A percentile compares a stretch with the other conserved stretches of the same genome.
phyloP scores from a whole-genome alignment of 35 echinoderm and acorn worm species.

The Lytechinus pictus region DNA sequence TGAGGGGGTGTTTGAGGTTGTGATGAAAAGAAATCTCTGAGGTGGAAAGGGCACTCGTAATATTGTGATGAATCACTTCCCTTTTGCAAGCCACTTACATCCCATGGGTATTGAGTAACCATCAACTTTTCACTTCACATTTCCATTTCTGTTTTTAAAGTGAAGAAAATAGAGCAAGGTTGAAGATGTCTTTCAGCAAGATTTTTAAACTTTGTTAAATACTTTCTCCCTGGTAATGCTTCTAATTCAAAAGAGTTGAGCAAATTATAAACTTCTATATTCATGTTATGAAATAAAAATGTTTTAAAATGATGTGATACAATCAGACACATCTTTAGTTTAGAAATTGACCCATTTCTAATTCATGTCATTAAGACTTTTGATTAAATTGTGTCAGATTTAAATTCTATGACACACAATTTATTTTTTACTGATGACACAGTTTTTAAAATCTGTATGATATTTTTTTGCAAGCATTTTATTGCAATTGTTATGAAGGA shows the following conservation, averaged over 20 bases:
- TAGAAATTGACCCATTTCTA: not conserved
- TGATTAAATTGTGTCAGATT: too few relatives aligned
- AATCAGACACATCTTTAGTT: not conserved
- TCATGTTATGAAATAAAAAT: not conserved
- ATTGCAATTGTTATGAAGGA: too few relatives aligned
- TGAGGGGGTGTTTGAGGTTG: not conserved
- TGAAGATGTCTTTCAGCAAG: not conserved
- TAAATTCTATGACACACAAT: too few relatives aligned
- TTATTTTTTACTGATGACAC: too few relatives aligned
- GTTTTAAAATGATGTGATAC: not conserved
- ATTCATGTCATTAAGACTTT: too few relatives aligned
- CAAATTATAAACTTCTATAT: not conserved
- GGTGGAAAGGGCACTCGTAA: not conserved
- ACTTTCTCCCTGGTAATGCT: not conserved
- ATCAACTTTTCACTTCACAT: not conserved
- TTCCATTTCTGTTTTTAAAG: not conserved
- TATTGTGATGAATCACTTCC: not conserved
- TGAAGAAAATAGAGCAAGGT: not conserved
- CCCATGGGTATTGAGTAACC: not conserved
- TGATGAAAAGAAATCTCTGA: not conserved
- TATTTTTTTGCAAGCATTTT: too few relatives aligned
- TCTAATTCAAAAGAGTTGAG: not conserved
- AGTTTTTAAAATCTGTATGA: too few relatives aligned
- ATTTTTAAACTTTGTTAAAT: not conserved
- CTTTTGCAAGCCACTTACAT: slow-evolving; percentile 1